Conservation (phyloP, 2,113 vertebrate species). For the Hymenochirus boettgeri region DNA sequence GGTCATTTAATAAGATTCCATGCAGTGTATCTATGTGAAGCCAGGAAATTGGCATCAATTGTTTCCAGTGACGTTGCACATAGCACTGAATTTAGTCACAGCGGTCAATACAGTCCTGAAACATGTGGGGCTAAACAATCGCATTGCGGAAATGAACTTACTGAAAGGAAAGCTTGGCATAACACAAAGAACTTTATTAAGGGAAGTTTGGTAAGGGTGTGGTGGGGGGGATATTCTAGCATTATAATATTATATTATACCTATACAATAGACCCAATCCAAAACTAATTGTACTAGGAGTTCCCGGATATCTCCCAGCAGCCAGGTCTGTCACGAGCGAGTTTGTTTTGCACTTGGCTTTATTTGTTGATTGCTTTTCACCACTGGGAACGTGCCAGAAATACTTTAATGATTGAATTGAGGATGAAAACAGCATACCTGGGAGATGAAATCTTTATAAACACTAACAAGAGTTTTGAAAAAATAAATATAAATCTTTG, state of each 20-base stretch:
- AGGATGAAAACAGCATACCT: not conserved
- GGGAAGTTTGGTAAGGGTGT: no score
- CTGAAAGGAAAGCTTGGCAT: no score
- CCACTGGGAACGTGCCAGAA: slow-evolving; percentile 26
- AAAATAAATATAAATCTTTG: not conserved
- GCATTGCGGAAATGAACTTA: not conserved
- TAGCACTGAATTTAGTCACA: slow-evolving; percentile 10
- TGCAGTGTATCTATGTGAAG: not conserved
- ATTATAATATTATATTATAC: no score
- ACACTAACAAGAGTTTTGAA: not conserved
- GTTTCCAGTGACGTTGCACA: slow-evolving; percentile 21
- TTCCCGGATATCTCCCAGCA: no score
- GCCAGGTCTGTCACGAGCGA: slow-evolving; percentile 26
- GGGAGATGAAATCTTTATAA: not conserved
- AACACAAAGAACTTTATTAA: no score
- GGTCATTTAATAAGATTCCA: slow-evolving; percentile 3
- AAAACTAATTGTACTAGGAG: no score
- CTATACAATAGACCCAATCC: no score
- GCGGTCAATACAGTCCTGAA: slow-evolving; percentile 8
- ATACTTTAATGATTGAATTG: slow-evolving; percentile 16
- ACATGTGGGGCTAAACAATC: not conserved
- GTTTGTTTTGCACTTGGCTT: slow-evolving; percentile 17
- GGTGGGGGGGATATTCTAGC: no score
- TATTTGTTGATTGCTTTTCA: slow-evolving; percentile 12
- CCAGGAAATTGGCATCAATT: slow-evolving; percentile 28